phyloP scores from a whole-genome alignment of 2,113 vertebrate species.

The Siniperca knerii region DNA sequence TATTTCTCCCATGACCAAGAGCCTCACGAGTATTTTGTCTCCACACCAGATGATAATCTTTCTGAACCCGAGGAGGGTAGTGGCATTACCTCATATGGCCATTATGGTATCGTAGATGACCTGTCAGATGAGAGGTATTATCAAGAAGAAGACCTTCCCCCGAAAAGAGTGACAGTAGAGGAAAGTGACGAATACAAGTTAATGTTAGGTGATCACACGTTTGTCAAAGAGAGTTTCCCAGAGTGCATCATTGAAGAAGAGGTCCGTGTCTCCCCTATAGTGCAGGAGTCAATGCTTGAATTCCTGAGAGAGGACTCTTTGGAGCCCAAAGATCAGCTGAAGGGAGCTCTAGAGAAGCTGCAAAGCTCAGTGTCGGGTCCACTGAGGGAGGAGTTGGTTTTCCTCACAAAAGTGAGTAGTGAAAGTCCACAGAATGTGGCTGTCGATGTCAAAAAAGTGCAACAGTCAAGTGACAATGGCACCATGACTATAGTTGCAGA shows the following conservation, averaged over 20 bases:
- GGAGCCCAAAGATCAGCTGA: conserved; percentile 90
- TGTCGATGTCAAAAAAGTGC: conserved; percentile 89
- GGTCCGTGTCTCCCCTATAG: conserved; percentile 89
- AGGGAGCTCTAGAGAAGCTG: conserved; percentile 89
- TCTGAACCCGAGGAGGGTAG: conserved; percentile 80
- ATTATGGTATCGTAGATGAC: conserved; percentile 85
- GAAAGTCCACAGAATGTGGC: conserved; percentile 83
- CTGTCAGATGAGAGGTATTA: conserved; percentile 85
- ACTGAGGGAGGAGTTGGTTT: conserved; percentile 90
- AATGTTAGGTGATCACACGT: conserved; percentile 43
- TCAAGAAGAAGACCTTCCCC: conserved; percentile 74
- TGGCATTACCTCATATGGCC: conserved; percentile 89
- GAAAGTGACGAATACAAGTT: conserved; percentile 71
- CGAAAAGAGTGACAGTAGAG: conserved; percentile 65
- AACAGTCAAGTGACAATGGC: conserved; percentile 83
- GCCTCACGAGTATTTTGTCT: conserved; percentile 91
- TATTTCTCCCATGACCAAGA: conserved; percentile 84
- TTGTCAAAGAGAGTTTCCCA: conserved; percentile 74
- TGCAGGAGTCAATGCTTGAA: conserved; percentile 89
- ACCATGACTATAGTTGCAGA: conserved; percentile 91
- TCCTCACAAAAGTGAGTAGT: conserved; percentile 82
- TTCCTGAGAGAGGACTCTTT: conserved; percentile 85
- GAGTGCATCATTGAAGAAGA: conserved; percentile 91
- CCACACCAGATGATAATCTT: conserved; percentile 91
- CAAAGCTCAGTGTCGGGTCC: conserved; percentile 89